Evolutionary conservation across 2,113 vertebrate genomes (phyloP).

Genomic region (Mirza zaza): DNA sequence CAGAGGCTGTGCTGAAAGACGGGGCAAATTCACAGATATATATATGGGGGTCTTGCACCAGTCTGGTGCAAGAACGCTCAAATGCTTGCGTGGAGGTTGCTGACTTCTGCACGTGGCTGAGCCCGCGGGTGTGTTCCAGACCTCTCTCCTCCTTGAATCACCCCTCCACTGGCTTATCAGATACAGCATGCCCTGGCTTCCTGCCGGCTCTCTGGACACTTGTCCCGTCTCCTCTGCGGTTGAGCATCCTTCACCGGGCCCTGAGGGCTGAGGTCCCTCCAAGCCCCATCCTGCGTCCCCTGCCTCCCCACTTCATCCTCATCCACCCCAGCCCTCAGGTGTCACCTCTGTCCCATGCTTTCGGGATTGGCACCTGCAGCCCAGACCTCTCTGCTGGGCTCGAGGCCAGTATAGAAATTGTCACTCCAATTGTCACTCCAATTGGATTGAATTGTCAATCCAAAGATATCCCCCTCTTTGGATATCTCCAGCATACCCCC

Average conservation of each 20-base stretch:
- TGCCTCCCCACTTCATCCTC: not conserved
- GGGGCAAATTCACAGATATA: not conserved
- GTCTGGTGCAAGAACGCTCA: too few relatives aligned
- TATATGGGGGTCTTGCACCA: too few relatives aligned
- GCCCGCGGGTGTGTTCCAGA: rapidly evolving
- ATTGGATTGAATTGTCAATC: too few relatives aligned
- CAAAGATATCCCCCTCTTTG: too few relatives aligned
- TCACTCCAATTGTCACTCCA: too few relatives aligned
- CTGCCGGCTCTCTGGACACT: not conserved
- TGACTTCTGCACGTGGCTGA: not conserved
- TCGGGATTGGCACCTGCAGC: too few relatives aligned
- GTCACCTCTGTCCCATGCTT: too few relatives aligned
- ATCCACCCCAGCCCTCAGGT: not conserved
- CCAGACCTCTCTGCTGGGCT: not conserved
- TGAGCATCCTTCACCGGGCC: not conserved
- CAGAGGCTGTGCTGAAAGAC: not conserved
- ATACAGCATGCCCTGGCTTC: not conserved
- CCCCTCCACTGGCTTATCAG: rapidly evolving
- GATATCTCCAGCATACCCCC: not conserved
- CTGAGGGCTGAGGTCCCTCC: too few relatives aligned
- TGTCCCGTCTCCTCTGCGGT: not conserved
- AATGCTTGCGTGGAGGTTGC: not conserved
- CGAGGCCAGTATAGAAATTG: not conserved
- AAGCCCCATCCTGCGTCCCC: not conserved
- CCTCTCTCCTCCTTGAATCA: not conserved